Conservation (phyloP, 2,797 vertebrate species). For the Acridotheres tristis region DNA sequence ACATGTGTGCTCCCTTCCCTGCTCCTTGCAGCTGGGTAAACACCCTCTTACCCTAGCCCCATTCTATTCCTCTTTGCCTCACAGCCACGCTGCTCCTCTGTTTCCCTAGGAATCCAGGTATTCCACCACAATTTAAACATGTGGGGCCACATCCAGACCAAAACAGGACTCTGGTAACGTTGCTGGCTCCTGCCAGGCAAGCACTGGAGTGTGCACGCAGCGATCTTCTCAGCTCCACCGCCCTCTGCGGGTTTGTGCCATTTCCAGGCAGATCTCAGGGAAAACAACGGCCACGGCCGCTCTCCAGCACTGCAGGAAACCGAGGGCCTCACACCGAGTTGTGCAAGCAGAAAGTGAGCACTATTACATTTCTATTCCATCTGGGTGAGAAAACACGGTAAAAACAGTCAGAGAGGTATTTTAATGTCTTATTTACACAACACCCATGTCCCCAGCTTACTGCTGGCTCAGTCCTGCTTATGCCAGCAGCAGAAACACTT, state of each 20-base stretch:
- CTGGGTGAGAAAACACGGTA: not conserved
- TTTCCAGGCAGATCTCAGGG: not conserved
- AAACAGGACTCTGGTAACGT: accelerated
- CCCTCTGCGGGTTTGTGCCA: conserved; percentile 45
- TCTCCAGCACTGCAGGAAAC: not conserved
- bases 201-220: not conserved
- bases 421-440: not conserved
- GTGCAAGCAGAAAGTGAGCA: not conserved
- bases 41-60: not conserved
- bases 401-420: not conserved
- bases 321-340: accelerated
- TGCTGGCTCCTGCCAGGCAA: not conserved
- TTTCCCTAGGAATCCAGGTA: not conserved
- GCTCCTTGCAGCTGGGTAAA: not conserved
- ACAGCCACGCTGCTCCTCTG: not conserved
- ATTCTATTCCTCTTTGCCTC: not conserved
- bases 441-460: accelerated
- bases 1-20: not conserved
- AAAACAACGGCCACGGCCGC: accelerated
- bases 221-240: conserved; percentile 36
- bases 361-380: accelerated
- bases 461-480: not conserved
- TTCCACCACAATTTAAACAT: not conserved
- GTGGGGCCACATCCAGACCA: not conserved
- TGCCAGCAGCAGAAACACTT: not conserved